These are phyloP conservation scores for Panthera uncia DNA, from an alignment of 2,113 vertebrate species.

Conservation along the genomic window DNA sequence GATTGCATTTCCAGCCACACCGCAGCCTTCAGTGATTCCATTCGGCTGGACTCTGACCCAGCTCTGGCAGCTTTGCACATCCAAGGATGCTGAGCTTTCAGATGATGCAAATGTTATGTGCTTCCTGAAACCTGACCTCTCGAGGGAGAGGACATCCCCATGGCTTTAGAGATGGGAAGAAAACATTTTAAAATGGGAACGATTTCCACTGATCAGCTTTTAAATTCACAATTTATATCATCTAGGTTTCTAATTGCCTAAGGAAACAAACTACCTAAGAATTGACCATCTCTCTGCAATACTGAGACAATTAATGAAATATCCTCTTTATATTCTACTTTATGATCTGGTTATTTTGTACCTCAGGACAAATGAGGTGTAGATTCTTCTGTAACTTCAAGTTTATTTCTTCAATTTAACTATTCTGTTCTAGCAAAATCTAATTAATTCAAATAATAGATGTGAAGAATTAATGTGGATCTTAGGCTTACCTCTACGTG, in stretches of 20 bases:
- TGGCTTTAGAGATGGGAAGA: neutral
- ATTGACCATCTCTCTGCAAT: neutral
- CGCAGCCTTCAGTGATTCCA: neutral
- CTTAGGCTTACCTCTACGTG: neutral
- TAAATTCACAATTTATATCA: neutral
- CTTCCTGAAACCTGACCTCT: constrained; percentile 27
- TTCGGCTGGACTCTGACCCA: neutral
- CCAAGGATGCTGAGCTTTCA: neutral
- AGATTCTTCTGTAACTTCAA: neutral
- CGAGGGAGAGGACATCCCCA: neutral
- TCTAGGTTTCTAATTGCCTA: neutral
- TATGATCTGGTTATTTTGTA: neutral
- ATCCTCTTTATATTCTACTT: neutral
- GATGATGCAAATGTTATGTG: neutral
- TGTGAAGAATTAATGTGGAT: neutral
- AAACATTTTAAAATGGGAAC: constrained; percentile 35
- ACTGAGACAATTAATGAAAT: neutral
- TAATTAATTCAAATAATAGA: neutral
- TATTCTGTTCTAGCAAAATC: neutral
- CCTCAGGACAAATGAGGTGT: neutral
- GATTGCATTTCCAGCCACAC: neutral
- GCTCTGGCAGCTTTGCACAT: neutral
- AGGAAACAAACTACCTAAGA: neutral
- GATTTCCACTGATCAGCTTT: neutral
- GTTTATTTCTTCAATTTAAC: neutral